These are phyloP conservation scores for Stylophora pistillata DNA, from an alignment of 64 coral and sea anemone species.

Conservation along the genomic window DNA sequence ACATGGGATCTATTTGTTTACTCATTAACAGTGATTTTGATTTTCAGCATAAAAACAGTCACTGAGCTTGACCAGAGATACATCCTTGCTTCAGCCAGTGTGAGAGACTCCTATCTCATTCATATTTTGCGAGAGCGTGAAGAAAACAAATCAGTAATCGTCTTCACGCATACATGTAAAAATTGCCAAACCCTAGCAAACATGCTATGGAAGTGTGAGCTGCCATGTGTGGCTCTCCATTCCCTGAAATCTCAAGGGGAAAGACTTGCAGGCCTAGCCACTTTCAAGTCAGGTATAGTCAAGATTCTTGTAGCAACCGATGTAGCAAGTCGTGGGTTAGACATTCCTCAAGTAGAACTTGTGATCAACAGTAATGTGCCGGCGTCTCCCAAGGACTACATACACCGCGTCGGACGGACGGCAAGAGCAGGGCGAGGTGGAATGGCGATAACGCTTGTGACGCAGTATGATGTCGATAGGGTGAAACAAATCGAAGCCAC, in stretches of 20 bases:
- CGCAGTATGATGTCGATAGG: constrained; percentile 92
- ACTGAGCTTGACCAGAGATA: constrained; percentile 87
- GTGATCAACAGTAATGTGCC: constrained; percentile 97
- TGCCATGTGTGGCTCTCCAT: constrained; percentile 91
- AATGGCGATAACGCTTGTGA: constrained; percentile 85
- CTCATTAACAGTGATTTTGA: no score
- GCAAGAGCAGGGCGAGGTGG: constrained; percentile 91
- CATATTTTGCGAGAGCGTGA: constrained; percentile 70
- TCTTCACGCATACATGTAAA: constrained; percentile 93
- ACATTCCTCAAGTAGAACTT: constrained; percentile 95
- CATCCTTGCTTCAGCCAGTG: constrained; percentile 70
- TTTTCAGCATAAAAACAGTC: constrained; percentile 85
- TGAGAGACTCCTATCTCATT: constrained; percentile 87
- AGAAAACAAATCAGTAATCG: constrained; percentile 85
- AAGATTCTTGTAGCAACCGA: constrained; percentile 97
- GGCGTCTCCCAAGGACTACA: constrained; percentile 90
- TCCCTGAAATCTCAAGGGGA: constrained; percentile 88
- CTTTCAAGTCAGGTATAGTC: constrained; percentile 90
- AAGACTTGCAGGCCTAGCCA: constrained; percentile 76
- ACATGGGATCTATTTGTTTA: no score
- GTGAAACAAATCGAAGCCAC: constrained; percentile 69
- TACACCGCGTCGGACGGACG: constrained; percentile 92
- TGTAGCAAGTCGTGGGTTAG: constrained; percentile 91
- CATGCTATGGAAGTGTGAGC: constrained; percentile 81
- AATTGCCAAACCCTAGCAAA: constrained; percentile 88